A percentile compares a stretch with the other conserved stretches of the same genome.
Conservation (phyloP, 2,888 invertebrate genomes). For the Mamestra brassicae region DNA sequence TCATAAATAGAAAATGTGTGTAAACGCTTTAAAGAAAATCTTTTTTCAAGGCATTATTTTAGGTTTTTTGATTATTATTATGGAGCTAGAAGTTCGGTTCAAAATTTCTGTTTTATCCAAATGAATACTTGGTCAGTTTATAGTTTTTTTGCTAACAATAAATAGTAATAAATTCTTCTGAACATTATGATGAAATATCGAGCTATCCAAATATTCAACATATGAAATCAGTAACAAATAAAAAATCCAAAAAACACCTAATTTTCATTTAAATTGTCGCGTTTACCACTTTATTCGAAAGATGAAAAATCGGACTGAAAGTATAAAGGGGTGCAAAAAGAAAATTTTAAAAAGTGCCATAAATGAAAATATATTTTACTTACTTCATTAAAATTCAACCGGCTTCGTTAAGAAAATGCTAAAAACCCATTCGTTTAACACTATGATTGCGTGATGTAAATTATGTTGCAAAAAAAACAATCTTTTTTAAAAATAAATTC, state of each 20-base stretch:
- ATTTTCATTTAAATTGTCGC: neutral
- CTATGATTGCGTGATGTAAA: slow-evolving; percentile 58
- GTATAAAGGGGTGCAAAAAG: slow-evolving; percentile 21
- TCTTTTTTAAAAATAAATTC: neutral
- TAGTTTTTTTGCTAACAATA: neutral
- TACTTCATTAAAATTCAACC: slow-evolving; percentile 54
- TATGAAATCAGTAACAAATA: neutral
- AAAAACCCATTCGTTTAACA: slow-evolving; percentile 48
- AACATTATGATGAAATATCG: neutral
- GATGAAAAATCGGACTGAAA: slow-evolving; percentile 42
- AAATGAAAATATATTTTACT: slow-evolving; percentile 48
- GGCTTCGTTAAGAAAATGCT: slow-evolving; percentile 35
- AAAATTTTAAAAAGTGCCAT: slow-evolving; percentile 24
- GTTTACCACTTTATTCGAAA: slow-evolving; percentile 37
- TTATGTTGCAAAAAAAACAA: slow-evolving; percentile 9
- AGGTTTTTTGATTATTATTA: neutral
- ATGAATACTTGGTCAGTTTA: neutral
- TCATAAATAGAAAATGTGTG: slow-evolving; percentile 25
- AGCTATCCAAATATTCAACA: neutral
- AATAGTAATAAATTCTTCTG: too few species aligned
- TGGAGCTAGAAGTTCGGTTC: neutral
- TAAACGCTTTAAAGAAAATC: slow-evolving; percentile 26
- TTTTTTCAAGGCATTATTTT: neutral
- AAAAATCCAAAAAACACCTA: neutral
- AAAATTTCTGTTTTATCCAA: neutral